A percentile compares a stretch with the other conserved stretches of the same genome.
Evolutionary conservation across 2,797 vertebrate genomes (phyloP).

Genomic region (Sebastiscus albofasciatus): DNA sequence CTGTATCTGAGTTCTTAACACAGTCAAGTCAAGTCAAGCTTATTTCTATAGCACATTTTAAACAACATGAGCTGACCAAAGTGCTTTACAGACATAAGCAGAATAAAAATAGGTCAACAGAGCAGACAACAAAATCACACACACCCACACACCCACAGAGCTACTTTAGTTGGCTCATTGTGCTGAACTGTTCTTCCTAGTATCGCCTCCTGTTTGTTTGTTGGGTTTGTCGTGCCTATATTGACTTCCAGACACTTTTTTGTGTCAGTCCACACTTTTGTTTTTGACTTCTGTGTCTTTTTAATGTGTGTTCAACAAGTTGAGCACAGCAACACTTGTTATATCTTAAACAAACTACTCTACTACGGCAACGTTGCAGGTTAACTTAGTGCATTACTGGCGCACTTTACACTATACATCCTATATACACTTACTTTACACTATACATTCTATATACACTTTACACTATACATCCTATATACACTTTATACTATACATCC

Average conservation of each 20-base stretch:
- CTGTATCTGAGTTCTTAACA: neutral
- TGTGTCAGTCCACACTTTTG: neutral
- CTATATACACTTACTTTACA: too few species aligned
- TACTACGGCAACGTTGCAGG: neutral
- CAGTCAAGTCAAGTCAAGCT: too few species aligned
- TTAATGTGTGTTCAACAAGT: neutral
- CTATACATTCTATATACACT: too few species aligned
- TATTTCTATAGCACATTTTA: too few species aligned
- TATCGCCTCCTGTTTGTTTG: slow-evolving; percentile 14
- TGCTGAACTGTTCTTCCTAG: slow-evolving; percentile 46
- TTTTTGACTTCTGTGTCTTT: neutral
- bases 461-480: too few species aligned
- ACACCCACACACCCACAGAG: neutral
- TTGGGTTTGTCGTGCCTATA: slow-evolving; percentile 4
- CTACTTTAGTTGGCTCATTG: slow-evolving; percentile 41
- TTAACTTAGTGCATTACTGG: neutral
- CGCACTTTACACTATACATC: too few species aligned
- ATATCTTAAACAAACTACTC: neutral
- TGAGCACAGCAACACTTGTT: neutral
- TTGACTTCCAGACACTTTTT: neutral
- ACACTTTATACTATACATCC: too few species aligned
- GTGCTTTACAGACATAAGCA: too few species aligned
- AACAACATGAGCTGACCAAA: too few species aligned
- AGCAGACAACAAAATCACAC: too few species aligned
- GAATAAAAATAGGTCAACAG: too few species aligned